phyloP scores from a whole-genome alignment of 1,140 invertebrate genomes.

The Calephelis virginiensis region DNA sequence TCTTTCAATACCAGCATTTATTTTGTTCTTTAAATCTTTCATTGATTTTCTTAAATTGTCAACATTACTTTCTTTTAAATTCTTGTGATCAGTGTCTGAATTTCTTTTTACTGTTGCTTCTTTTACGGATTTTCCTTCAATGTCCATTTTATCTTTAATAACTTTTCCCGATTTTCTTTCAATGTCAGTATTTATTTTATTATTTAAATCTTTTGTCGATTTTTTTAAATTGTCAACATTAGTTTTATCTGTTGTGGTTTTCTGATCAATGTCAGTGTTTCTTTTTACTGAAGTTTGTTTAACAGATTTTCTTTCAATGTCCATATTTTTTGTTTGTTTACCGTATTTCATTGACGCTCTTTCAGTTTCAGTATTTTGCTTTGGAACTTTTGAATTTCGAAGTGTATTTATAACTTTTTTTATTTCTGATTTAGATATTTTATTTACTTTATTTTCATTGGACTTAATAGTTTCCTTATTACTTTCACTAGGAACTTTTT shows the following conservation, averaged over 20 bases:
- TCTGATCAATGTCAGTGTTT: neutral
- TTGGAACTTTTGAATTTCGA: neutral
- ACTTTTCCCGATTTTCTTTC: conserved; percentile 22
- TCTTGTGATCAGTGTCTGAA: neutral
- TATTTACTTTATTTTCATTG: neutral
- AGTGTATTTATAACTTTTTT: conserved; percentile 6
- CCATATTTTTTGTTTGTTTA: neutral
- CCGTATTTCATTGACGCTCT: neutral
- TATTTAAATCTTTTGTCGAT: neutral
- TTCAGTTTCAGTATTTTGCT: neutral
- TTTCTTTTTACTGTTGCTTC: neutral
- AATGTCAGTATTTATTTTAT: conserved; percentile 15
- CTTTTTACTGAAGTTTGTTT: neutral
- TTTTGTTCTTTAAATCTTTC: conserved; percentile 7
- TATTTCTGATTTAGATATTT: conserved; percentile 4
- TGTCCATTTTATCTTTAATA: conserved; percentile 14
- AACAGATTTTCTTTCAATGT: neutral
- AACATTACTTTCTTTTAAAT: neutral
- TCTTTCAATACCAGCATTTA: conserved; percentile 20
- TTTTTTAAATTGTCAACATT: neutral
- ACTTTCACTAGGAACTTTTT: neutral
- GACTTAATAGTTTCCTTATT: neutral
- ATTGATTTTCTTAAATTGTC: neutral
- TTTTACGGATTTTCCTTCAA: conserved; percentile 4
- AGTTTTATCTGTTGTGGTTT: neutral